These are phyloP conservation scores for Dyspetes luteomarginatus DNA, from an alignment of 2,888 invertebrate genomes.

Conservation along the genomic window DNA sequence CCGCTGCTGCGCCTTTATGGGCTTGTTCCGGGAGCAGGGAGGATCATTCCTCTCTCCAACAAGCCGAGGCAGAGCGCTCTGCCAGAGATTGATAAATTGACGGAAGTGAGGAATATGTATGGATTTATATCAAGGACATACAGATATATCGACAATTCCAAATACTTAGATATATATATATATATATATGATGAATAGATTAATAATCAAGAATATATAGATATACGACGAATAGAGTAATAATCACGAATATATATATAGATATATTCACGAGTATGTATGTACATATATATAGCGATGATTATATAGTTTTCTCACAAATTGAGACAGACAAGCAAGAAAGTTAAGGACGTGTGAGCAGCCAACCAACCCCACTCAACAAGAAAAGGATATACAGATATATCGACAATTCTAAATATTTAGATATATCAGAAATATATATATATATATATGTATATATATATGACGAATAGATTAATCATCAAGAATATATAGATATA, in stretches of 20 bases:
- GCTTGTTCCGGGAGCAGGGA: constrained; percentile 56
- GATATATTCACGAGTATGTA: neutral
- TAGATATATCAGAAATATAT: neutral
- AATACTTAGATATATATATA: constrained; percentile 6
- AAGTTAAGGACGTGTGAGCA: constrained; percentile 40
- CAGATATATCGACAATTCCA: too few relatives aligned
- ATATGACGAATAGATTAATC: too few relatives aligned
- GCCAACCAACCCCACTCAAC: constrained; percentile 59
- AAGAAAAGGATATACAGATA: too few relatives aligned
- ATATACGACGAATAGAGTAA: too few relatives aligned
- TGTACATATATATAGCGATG: too few relatives aligned
- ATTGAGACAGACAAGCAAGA: neutral
- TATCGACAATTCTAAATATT: too few relatives aligned
- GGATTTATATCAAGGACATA: too few relatives aligned
- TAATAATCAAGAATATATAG: too few relatives aligned
- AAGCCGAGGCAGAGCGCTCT: neutral
- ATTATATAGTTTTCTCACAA: neutral
- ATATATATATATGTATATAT: neutral
- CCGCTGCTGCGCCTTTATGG: constrained; percentile 53
- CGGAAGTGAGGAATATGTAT: too few relatives aligned
- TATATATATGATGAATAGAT: too few relatives aligned
- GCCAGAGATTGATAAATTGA: neutral
- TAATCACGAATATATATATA: too few relatives aligned
- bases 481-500: too few relatives aligned
- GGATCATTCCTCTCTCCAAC: constrained; percentile 45